phyloP scores from a whole-genome alignment of 2,888 invertebrate genomes.

The Chrysomela aeneicollis region DNA sequence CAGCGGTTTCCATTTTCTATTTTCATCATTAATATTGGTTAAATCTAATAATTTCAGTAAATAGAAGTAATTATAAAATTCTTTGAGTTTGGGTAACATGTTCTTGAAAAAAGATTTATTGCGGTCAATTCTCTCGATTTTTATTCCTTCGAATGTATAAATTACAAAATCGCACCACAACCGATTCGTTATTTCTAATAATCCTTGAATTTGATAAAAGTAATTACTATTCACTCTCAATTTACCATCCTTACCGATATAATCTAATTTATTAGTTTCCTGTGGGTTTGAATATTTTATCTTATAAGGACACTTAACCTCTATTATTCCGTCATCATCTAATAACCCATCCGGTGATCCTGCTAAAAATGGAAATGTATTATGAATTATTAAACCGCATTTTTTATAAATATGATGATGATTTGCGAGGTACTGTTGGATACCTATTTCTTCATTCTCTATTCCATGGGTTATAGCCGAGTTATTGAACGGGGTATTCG shows the following conservation, averaged over 20 bases:
- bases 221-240: neutral
- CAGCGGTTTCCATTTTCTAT: too few species aligned
- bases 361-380: neutral
- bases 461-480: neutral
- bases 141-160: neutral
- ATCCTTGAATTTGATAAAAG: constrained; percentile 4
- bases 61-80: too few species aligned
- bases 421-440: neutral
- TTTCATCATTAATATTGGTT: too few species aligned
- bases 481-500: neutral
- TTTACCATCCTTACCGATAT: neutral
- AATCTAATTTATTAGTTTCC: neutral
- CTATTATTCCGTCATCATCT: constrained; percentile 1
- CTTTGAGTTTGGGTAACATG: too few species aligned
- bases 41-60: too few species aligned
- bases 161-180: constrained; percentile 4
- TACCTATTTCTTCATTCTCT: neutral
- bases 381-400: constrained; percentile 4
- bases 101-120: too few species aligned
- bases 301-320: constrained; percentile 12
- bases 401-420: neutral
- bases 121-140: constrained; percentile 1
- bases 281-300: neutral
- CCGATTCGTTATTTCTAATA: neutral
- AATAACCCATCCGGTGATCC: constrained; percentile 14